Evolutionary conservation across 1,140 invertebrate species (phyloP).

Genomic region (Araneus ventricosus): DNA sequence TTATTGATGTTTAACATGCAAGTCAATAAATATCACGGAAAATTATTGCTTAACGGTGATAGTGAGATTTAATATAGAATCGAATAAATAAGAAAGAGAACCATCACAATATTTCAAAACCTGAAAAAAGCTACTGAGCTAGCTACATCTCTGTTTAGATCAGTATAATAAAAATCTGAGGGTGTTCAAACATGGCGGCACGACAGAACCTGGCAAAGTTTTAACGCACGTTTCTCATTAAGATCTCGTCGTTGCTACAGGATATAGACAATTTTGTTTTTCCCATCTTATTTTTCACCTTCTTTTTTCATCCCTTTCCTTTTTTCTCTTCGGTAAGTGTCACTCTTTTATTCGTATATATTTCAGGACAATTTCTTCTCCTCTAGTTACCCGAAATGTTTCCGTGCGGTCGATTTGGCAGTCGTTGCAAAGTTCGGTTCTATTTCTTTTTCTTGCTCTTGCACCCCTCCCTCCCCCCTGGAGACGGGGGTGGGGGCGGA

Average conservation of each 20-base stretch:
- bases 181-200: background rate
- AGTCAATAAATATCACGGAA: too few species aligned
- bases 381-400: constrained; percentile 26
- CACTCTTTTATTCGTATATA: constrained; percentile 24
- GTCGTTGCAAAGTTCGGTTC: constrained; percentile 48
- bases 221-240: constrained; percentile 45
- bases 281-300: constrained; percentile 1
- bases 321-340: background rate
- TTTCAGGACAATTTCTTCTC: constrained; percentile 22
- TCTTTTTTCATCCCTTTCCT: background rate
- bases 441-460: constrained; percentile 23
- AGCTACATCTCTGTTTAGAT: too few species aligned
- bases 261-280: constrained; percentile 41
- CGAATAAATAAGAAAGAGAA: too few species aligned
- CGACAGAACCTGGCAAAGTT: background rate
- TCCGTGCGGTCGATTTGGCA: constrained; percentile 58
- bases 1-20: too few species aligned
- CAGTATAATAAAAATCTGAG: background rate
- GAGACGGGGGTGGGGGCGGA: background rate
- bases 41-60: too few species aligned
- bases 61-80: too few species aligned
- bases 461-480: background rate
- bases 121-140: too few species aligned
- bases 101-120: too few species aligned
- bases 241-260: background rate